phyloP scores from a whole-genome alignment of 2,113 vertebrate genomes.

The Sigmodon hispidus region DNA sequence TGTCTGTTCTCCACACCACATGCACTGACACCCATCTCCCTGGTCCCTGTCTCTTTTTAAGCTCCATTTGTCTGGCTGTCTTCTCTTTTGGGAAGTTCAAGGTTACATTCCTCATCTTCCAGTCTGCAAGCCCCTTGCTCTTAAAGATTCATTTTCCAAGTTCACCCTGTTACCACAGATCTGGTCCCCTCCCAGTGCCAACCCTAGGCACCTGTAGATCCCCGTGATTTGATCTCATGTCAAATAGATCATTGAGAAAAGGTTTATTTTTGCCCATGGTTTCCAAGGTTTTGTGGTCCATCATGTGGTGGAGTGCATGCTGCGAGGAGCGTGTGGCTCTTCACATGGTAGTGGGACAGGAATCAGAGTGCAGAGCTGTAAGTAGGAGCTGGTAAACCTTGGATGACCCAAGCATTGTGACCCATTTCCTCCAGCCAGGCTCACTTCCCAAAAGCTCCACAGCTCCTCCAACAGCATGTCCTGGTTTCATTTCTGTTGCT shows the following conservation, averaged over 20 bases:
- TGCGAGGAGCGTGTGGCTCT: neutral
- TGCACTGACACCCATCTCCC: neutral
- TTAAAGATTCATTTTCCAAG: neutral
- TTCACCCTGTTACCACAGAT: neutral
- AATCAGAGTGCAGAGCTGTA: neutral
- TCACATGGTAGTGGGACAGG: too few species aligned
- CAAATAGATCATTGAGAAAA: neutral
- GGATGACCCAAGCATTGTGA: neutral
- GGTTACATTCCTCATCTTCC: neutral
- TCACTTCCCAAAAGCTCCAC: neutral
- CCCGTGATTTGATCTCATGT: neutral
- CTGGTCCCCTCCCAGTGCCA: too few species aligned
- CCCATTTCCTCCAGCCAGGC: neutral
- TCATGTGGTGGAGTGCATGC: neutral
- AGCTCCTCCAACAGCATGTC: too few species aligned
- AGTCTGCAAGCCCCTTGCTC: neutral
- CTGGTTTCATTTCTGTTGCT: neutral
- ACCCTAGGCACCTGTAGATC: neutral
- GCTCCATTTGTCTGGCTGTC: neutral
- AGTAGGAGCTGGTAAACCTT: neutral
- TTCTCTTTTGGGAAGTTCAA: neutral
- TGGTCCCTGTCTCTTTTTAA: neutral
- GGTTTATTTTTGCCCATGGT: neutral
- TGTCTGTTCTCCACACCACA: accelerated
- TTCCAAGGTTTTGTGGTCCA: neutral